Conservation (phyloP, 2,113 vertebrate genomes). For the Vulpes lagopus region DNA sequence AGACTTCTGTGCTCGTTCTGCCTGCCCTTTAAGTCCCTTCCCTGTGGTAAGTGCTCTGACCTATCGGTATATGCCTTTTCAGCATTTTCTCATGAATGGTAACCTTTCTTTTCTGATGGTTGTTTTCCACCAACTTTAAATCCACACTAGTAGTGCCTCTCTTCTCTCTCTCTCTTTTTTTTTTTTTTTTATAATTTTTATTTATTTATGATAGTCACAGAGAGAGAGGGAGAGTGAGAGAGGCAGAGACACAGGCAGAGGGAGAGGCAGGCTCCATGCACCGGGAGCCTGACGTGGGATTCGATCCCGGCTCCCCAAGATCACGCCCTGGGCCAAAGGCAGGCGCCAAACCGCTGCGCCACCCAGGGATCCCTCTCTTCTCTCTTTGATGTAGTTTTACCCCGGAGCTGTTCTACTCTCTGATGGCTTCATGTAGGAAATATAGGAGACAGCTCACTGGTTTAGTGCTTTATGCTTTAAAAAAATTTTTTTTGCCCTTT, state of each 20-base stretch:
- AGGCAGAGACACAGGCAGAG: too few species aligned
- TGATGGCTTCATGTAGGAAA: not conserved
- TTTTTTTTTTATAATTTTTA: too few species aligned
- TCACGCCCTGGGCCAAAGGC: too few species aligned
- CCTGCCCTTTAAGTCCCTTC: not conserved
- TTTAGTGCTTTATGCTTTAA: not conserved
- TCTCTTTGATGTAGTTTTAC: not conserved
- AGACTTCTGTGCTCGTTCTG: not conserved
- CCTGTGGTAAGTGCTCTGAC: not conserved
- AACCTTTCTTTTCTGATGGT: not conserved
- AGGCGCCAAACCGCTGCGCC: too few species aligned
- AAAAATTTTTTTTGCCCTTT: not conserved
- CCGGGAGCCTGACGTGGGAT: too few species aligned
- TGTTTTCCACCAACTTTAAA: not conserved
- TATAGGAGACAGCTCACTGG: not conserved
- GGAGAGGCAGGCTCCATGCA: too few species aligned
- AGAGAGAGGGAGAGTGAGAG: too few species aligned
- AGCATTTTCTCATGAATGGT: not conserved
- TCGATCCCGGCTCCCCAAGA: too few species aligned
- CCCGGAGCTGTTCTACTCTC: not conserved
- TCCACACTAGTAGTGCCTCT: not conserved
- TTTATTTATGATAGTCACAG: too few species aligned
- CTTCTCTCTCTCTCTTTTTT: not conserved
- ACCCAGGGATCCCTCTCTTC: too few species aligned
- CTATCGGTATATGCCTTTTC: not conserved